Evolutionary conservation across 2,797 vertebrate genomes (phyloP), one percentile per base, ranked within the genome.

Genomic region (Argentina silus): DNA sequence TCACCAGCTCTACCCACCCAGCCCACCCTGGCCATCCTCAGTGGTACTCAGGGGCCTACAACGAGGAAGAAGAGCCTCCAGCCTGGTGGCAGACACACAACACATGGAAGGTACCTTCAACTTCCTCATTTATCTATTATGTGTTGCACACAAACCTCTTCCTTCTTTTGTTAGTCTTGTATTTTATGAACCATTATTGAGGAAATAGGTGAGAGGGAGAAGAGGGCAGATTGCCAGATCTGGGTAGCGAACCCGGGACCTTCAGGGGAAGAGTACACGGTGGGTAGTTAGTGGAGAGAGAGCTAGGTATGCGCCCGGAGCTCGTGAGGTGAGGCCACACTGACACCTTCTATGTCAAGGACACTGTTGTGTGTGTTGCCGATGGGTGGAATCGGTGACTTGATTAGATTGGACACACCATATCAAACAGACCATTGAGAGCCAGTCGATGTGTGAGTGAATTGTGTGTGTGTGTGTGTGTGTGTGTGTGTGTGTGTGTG

Each of bases 61-160:
- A 74, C 0, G 50, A 67, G 80, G 77, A 68, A 53, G 77, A 69
- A 57, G 76, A 75, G 45, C 53, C 73, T 6, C 83, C 91, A 64
- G 78, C 82, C 77, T 87, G 90, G 93, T 75, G 62, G 78, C 88
- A 88, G 67, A 71, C 80, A 55, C 65, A 79, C 73, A 83, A 81
- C 45, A 17, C 56, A 71, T 86, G 87, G 82, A 90, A 94, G 95
- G 94, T 96, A 95, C 10, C 81, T 67, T 67, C 78, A 27, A 69
- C 45, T 51, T 7, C 1, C 7, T 27, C 27, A 11, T 59, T 27
- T 14, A 59, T 53, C n/a, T 53, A 1, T 51, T 15, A 15, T n/a
- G n/a, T 53, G 51, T 14, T 14, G 8, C 14, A 53, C n/a, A 17
- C 7, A 53, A 14, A 53, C 15, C 51, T 53, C 15, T 53, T 53